Evolutionary conservation across 2,113 vertebrate genomes (phyloP), one percentile per base, ranked within the genome.

Genomic region (Cyprinus carpio): DNA sequence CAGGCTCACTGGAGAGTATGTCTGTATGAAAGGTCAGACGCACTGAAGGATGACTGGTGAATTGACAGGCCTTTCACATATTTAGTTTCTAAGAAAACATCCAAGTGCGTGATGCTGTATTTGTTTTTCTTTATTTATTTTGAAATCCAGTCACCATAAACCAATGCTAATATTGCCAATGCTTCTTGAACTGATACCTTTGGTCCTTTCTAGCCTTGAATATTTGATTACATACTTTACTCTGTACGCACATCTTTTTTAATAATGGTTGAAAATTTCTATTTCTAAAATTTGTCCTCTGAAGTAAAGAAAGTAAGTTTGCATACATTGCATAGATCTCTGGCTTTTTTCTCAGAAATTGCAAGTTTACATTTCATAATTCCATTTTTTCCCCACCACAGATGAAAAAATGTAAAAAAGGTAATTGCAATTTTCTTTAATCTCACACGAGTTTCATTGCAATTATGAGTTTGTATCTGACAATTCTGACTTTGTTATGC

Each of bases 21-120:
- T 81, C 49, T 76, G 29, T n/a, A 77, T 54, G 49, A 88, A 86
- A 88, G 81, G 87, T 83, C 87, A 83, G 37, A 16, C 2, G 27
- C 11, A 71, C 12, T 72, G 81, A 81, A 69, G 60, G 71, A 62
- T 81, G 84, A 25, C 37, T 40, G 16, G 18, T 75, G 37, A 79
- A 75, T 40, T 72, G n/a, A 76, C 75, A 49, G 72, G 82, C 13
- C 56, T 27, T 76, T 54, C 29, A 29, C 31, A 25, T 76, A 37
- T 82, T 31, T 65, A 23, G 43, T 67, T 75, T 37, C 3, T 16
- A 40, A 79, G 65, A 79, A 51, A 27, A 82, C 23, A 25, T 31
- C 11, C 65, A 34, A 77, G 74, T 54, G 12, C 46, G 16, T 27
- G 2, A 79, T 40, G 46, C 25, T 20, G 43, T 67, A 67, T 69